A percentile compares a stretch with the other conserved stretches of the same genome.
Evolutionary conservation across 2,113 vertebrate species (phyloP).

Genomic region (Hoplias malabaricus): DNA sequence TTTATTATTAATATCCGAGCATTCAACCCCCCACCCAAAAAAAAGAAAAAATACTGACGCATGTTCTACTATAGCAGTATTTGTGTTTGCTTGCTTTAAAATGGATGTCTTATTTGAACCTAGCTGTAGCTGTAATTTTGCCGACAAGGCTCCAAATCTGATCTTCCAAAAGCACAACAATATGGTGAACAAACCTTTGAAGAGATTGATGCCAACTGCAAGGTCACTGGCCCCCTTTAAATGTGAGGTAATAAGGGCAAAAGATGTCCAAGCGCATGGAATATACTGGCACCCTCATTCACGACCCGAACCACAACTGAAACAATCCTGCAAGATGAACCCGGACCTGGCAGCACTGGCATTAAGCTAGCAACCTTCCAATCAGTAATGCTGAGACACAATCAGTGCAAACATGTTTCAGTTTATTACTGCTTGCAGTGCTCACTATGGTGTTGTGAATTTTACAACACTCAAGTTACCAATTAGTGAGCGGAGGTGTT

Average conservation of each 20-base stretch:
- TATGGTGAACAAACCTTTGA: not conserved
- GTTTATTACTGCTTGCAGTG: not conserved
- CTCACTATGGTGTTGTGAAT: not conserved
- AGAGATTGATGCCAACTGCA: not conserved
- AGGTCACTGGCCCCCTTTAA: not conserved
- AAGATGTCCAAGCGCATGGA: not conserved
- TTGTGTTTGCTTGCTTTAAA: too few relatives aligned
- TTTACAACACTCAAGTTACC: slow-evolving; percentile 9
- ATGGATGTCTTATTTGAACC: too few relatives aligned
- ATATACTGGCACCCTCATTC: not conserved
- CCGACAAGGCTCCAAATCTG: too few relatives aligned
- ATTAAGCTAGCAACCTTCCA: not conserved
- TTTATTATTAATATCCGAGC: too few relatives aligned
- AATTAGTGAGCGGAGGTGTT: slow-evolving; percentile 5
- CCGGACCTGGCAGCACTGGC: not conserved
- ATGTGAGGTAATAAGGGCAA: not conserved
- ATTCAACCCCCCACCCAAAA: too few relatives aligned
- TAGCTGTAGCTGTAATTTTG: too few relatives aligned
- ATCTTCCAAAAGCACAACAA: too few relatives aligned
- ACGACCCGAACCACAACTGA: not conserved
- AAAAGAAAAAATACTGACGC: too few relatives aligned
- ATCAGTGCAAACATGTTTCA: slow-evolving; percentile 37
- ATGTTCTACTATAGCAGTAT: too few relatives aligned
- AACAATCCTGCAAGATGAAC: not conserved
- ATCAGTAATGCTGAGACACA: slow-evolving; percentile 4